phyloP scores from a whole-genome alignment of 2,797 vertebrate genomes.

The Molothrus ater region DNA sequence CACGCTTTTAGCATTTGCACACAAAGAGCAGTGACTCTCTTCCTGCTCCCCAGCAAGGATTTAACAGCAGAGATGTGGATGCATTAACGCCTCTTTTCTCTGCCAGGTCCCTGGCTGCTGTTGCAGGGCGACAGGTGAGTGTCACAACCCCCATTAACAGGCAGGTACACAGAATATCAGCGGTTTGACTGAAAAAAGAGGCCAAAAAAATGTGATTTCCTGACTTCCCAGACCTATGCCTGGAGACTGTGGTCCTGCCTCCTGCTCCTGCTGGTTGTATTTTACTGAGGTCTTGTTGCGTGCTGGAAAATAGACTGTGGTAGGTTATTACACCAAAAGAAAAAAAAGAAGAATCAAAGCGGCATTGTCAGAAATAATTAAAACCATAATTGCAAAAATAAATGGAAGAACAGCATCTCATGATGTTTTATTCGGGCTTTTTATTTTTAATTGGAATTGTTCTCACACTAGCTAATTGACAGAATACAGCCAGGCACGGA shows the following conservation, averaged over 20 bases:
- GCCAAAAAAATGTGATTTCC: background rate
- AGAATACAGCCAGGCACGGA: background rate
- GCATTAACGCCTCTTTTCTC: background rate
- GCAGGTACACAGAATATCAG: background rate
- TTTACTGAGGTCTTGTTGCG: background rate
- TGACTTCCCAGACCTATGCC: background rate
- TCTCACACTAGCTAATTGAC: constrained; percentile 28
- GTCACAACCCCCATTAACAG: constrained; percentile 24
- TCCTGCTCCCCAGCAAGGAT: constrained; percentile 8
- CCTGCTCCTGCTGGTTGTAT: background rate
- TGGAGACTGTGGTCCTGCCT: background rate
- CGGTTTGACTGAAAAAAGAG: background rate
- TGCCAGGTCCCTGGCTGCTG: background rate
- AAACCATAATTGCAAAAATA: constrained; percentile 57
- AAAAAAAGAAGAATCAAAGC: background rate
- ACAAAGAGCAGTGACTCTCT: background rate
- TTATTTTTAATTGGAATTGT: constrained; percentile 49
- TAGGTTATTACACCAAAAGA: background rate
- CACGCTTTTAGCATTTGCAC: background rate
- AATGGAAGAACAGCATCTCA: constrained; percentile 17
- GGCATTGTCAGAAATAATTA: constrained; percentile 63
- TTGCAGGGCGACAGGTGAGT: background rate
- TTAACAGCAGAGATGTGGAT: constrained; percentile 5
- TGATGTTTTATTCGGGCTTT: constrained; percentile 33
- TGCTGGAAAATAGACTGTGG: background rate